phyloP scores from a whole-genome alignment of 2,888 invertebrate genomes.

The Leucophenga montana region DNA sequence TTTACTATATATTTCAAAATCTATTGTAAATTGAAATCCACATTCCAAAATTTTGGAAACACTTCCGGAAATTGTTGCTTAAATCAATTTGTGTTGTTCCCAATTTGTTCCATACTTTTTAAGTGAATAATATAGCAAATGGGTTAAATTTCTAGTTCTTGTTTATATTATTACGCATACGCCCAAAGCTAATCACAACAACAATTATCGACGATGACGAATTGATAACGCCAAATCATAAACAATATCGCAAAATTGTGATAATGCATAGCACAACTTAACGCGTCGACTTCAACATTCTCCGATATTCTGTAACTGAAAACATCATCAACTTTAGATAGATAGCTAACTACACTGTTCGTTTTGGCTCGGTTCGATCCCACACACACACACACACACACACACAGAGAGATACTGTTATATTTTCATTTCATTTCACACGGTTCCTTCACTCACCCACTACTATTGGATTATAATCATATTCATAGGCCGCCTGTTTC shows the following conservation, averaged over 20 bases:
- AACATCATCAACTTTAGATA: conserved; percentile 32
- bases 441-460: conserved; percentile 72
- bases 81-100: conserved; percentile 20
- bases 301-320: too few relatives aligned
- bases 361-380: too few relatives aligned
- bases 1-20: too few relatives aligned
- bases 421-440: background rate
- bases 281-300: background rate
- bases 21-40: too few relatives aligned
- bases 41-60: background rate
- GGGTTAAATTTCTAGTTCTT: background rate
- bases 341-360: conserved; percentile 42
- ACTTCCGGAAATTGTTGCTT: conserved; percentile 30
- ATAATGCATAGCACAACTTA: conserved; percentile 39
- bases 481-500: conserved; percentile 73
- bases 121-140: conserved; percentile 38
- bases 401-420: background rate
- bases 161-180: conserved; percentile 11
- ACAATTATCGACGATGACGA: conserved; percentile 36
- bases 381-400: too few relatives aligned
- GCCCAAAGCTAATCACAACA: too few relatives aligned
- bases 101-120: conserved; percentile 35
- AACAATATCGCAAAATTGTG: conserved; percentile 63
- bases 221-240: conserved; percentile 46
- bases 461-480: conserved; percentile 71